phyloP scores from a whole-genome alignment of 2,888 invertebrate genomes.

The Nephrotoma appendiculata region DNA sequence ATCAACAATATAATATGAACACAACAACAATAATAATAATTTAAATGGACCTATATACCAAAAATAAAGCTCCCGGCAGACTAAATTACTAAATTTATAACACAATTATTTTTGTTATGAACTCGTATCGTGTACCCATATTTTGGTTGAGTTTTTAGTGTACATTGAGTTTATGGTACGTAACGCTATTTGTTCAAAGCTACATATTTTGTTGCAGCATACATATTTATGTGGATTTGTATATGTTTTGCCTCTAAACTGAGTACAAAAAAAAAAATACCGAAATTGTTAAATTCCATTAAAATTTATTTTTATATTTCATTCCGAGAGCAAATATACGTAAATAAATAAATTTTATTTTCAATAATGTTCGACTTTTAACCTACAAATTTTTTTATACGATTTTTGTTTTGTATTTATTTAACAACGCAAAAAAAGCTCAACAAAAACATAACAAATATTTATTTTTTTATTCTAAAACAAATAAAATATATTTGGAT shows the following conservation, averaged over 20 bases:
- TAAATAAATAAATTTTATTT: not conserved
- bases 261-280: not conserved
- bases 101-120: not conserved
- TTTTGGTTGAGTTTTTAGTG: not conserved
- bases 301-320: not conserved
- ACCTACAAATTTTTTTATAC: not conserved
- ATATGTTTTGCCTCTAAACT: not conserved
- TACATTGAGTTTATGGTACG: not conserved
- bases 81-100: not conserved
- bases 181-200: not conserved
- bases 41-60: not conserved
- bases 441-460: not conserved
- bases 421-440: not conserved
- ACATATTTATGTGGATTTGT: not conserved
- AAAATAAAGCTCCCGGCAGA: not conserved
- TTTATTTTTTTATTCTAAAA: conserved; percentile 6
- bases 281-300: not conserved
- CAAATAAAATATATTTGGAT: conserved; percentile 3
- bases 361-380: not conserved
- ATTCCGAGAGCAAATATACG: not conserved
- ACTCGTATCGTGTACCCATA: too few species aligned
- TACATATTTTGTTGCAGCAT: not conserved
- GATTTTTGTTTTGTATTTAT: not conserved
- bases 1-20: not conserved
- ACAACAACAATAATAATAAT: not conserved